phyloP scores from a whole-genome alignment of 2,888 invertebrate species.

The Hypomecis atomaria region DNA sequence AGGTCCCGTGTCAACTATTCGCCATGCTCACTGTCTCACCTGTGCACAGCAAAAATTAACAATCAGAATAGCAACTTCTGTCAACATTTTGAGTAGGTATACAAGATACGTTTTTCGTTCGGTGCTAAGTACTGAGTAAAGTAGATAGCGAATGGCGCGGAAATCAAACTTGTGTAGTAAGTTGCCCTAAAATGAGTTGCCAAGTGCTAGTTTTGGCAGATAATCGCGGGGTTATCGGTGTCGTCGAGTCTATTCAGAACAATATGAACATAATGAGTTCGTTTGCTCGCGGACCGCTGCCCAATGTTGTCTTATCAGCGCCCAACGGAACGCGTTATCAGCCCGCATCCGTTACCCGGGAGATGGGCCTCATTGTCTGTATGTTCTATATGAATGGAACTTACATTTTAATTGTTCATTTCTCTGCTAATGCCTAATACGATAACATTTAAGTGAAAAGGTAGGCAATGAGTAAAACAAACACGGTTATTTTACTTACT shows the following conservation, averaged over 20 bases:
- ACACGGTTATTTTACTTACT: too few relatives aligned
- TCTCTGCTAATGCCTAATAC: not conserved
- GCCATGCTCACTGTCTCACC: constrained; percentile 9
- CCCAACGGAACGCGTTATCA: constrained; percentile 75
- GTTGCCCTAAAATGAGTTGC: constrained; percentile 44
- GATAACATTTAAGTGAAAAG: too few relatives aligned
- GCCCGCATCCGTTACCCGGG: constrained; percentile 65
- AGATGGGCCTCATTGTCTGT: constrained; percentile 38
- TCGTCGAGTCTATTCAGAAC: constrained; percentile 36
- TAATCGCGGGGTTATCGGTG: constrained; percentile 67
- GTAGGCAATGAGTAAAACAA: too few relatives aligned
- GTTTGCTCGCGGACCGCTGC: constrained; percentile 64
- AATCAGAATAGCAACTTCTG: constrained; percentile 3
- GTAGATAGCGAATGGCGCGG: constrained; percentile 17
- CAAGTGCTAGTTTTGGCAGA: constrained; percentile 54
- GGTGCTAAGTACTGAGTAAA: not conserved
- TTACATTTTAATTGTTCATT: constrained; percentile 10
- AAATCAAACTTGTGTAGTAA: constrained; percentile 32
- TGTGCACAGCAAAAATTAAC: not conserved
- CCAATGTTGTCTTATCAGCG: constrained; percentile 71
- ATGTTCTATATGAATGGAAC: constrained; percentile 18
- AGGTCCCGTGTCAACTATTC: constrained; percentile 23
- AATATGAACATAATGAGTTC: constrained; percentile 60
- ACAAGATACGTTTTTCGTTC: too few relatives aligned
- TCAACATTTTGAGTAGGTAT: constrained; percentile 6